These are phyloP conservation scores for Saguinus imperator DNA, from an alignment of 2,113 vertebrate genomes.

Conservation along the genomic window DNA sequence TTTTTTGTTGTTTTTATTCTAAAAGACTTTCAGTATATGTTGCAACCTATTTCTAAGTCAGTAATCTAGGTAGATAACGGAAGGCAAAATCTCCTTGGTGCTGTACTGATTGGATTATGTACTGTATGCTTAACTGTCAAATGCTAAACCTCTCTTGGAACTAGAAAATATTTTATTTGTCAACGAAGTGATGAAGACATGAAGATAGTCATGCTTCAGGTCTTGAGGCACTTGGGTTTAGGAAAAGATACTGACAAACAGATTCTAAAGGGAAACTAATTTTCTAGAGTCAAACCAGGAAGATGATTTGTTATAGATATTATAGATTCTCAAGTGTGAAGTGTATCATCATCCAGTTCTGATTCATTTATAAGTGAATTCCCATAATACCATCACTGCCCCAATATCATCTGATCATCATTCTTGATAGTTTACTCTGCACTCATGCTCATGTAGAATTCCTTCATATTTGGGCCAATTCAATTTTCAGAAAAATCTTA, in stretches of 20 bases:
- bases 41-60: background rate
- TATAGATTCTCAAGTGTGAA: background rate
- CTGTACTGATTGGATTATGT: background rate
- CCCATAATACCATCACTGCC: background rate
- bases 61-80: background rate
- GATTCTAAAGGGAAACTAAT: background rate
- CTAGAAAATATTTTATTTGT: background rate
- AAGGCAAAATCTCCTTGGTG: background rate
- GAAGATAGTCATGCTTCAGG: background rate
- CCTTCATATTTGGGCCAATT: background rate
- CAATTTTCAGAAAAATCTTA: background rate
- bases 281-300: background rate
- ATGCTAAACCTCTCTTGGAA: background rate
- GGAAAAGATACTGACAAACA: background rate
- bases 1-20: background rate
- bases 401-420: background rate
- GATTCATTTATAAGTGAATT: background rate
- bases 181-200: background rate
- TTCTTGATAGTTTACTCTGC: background rate
- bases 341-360: background rate
- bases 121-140: background rate
- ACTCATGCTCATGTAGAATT: background rate
- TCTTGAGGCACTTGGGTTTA: background rate
- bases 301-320: background rate
- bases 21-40: background rate